A percentile compares a stretch with the other conserved stretches of the same genome.
These are phyloP conservation scores for Leucophora obtusa DNA, from an alignment of 2,888 invertebrate species.

Conservation along the genomic window DNA sequence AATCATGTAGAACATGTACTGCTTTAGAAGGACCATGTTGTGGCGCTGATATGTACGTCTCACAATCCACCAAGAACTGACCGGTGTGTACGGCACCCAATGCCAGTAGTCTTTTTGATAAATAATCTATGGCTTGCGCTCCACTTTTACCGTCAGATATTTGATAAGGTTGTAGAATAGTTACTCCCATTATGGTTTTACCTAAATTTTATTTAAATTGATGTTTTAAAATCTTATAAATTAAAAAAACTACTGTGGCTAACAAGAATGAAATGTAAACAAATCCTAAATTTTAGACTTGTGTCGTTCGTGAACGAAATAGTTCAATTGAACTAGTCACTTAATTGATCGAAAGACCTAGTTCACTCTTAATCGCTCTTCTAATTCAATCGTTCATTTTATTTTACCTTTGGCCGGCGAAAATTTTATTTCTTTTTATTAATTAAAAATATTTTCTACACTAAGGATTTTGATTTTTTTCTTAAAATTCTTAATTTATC, in stretches of 20 bases:
- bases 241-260: not conserved
- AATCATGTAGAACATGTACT: constrained; percentile 96
- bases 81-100: constrained; percentile 91
- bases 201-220: not conserved
- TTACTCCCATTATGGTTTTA: constrained; percentile 72
- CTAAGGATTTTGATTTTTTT: too few species aligned
- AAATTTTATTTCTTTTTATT: too few species aligned
- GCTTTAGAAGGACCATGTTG: constrained; percentile 85
- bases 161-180: constrained; percentile 88
- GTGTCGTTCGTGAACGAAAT: too few species aligned
- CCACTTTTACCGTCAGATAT: constrained; percentile 94
- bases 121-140: constrained; percentile 90
- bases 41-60: constrained; percentile 91
- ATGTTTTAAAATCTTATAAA: too few species aligned
- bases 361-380: too few species aligned
- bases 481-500: too few species aligned
- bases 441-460: too few species aligned
- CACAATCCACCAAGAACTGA: constrained; percentile 95
- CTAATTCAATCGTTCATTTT: too few species aligned
- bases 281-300: not conserved
- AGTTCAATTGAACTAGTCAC: too few species aligned
- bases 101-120: constrained; percentile 90
- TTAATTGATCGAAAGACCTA: too few species aligned
- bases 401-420: too few species aligned
- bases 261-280: constrained; percentile 3